Evolutionary conservation across 2,888 invertebrate genomes (phyloP), one percentile per base, ranked within the genome.

Genomic region (Vandiemenella viatica): DNA sequence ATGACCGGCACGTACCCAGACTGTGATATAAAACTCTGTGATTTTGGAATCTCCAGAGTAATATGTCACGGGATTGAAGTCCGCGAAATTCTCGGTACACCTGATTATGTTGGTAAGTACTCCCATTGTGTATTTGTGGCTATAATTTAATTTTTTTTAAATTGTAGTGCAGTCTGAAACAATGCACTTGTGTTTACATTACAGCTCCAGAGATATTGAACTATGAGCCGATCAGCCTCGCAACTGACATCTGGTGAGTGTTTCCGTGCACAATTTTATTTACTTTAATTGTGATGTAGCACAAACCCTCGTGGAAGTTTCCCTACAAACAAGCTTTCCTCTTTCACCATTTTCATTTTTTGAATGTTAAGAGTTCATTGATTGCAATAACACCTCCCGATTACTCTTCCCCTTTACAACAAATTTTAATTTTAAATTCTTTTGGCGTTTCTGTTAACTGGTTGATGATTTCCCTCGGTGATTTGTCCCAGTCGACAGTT

Each of bases 91-190:
- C 74, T 93, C 59, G 95, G 95, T 65, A 90, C 91, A 49, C 87
- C 91, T 58, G 95, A 96, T 67, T 95, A 95, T 75, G 91, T 93
- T 59, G 88, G 84, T 84, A 60, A 76, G 83, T n/a, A n/a, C n/a
- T n/a, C n/a, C n/a, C n/a, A n/a, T n/a, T n/a, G n/a, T n/a, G n/a
- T n/a, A n/a, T 37, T 32, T 32, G 3, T 2, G 4, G 32, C 21
- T 32, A 22, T 38, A 18, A 40, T 40, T 10, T 32, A 32, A 32
- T 32, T 32, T 32, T 32, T 32, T 32, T 8, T 10, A 32, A 13
- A 32, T 32, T 10, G 8, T 13, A 10, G 32, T 32, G 13, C 10
- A 32, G 8, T 10, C 13, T 32, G 32, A 32, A 10, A 32, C 8
- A 8, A 8, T 10, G 7, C 8, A 6, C 7, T 40, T 40, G n/a